These are phyloP conservation scores for Lordiphosa clarofinis DNA, from an alignment of 1,140 invertebrate genomes.

Conservation along the genomic window DNA sequence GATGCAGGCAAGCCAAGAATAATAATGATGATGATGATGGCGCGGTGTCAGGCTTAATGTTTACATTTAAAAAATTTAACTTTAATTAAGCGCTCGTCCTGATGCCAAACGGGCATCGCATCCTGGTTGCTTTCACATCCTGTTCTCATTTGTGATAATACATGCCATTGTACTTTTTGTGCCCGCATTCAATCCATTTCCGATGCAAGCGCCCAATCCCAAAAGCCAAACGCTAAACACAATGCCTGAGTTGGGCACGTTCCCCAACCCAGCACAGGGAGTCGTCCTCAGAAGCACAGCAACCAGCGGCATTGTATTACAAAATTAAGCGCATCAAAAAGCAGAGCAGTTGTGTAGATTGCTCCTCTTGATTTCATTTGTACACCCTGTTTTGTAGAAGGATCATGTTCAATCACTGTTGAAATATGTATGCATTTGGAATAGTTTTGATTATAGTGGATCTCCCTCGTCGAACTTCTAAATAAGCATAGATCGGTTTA, in stretches of 20 bases:
- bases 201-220: conserved; percentile 32
- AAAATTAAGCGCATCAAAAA: conserved; percentile 69
- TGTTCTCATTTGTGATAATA: conserved; percentile 44
- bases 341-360: conserved; percentile 58
- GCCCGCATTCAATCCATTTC: conserved; percentile 69
- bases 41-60: conserved; percentile 36
- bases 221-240: conserved; percentile 45
- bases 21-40: conserved; percentile 8
- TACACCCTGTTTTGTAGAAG: background rate
- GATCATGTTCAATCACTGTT: too few species aligned
- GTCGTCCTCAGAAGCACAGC: conserved; percentile 35
- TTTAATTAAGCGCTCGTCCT: conserved; percentile 67
- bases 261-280: conserved; percentile 19
- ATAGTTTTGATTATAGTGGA: too few species aligned
- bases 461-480: too few species aligned
- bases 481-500: too few species aligned
- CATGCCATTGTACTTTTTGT: conserved; percentile 50
- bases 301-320: conserved; percentile 44
- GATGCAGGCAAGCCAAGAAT: conserved; percentile 24
- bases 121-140: conserved; percentile 53
- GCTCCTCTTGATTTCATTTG: conserved; percentile 27
- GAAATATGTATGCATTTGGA: too few species aligned
- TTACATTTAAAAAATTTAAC: conserved; percentile 61
- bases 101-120: conserved; percentile 37
- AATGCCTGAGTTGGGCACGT: conserved; percentile 45